Percentiles rank a stretch among this genome's conserved stretches.
Conservation (phyloP, 2,113 vertebrate genomes). For the Cavia porcellus region DNA sequence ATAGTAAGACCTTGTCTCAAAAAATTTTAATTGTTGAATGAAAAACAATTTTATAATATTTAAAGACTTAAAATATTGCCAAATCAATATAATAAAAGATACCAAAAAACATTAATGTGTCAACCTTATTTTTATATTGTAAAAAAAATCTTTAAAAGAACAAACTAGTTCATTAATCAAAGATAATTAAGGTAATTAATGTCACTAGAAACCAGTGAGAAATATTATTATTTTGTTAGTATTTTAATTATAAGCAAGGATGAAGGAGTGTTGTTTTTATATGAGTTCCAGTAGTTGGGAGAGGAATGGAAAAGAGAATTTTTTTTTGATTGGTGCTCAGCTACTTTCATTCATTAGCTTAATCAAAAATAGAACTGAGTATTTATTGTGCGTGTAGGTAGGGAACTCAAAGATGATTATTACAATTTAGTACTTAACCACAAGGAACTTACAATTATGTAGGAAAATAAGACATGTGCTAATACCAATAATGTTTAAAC, state of each 20-base stretch:
- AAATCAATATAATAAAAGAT: background rate
- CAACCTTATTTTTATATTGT: background rate
- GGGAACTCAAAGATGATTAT: background rate
- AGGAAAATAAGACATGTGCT: background rate
- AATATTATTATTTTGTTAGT: background rate
- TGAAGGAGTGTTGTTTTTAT: background rate
- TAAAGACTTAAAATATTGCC: background rate
- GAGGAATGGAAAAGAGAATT: background rate
- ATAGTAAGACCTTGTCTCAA: background rate
- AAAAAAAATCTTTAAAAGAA: background rate
- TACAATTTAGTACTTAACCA: background rate
- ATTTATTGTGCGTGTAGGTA: background rate
- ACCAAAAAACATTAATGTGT: background rate
- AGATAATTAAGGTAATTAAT: constrained; percentile 7
- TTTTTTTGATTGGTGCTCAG: background rate
- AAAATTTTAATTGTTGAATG: background rate
- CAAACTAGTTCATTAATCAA: background rate
- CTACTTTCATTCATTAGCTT: background rate
- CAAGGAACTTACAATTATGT: background rate
- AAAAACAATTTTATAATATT: background rate
- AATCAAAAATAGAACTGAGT: constrained; percentile 18
- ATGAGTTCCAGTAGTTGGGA: background rate
- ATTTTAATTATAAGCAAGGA: background rate
- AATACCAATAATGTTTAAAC: background rate
- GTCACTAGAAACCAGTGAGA: background rate